phyloP scores from a whole-genome alignment of 2,113 vertebrate genomes.

The Bucco capensis region DNA sequence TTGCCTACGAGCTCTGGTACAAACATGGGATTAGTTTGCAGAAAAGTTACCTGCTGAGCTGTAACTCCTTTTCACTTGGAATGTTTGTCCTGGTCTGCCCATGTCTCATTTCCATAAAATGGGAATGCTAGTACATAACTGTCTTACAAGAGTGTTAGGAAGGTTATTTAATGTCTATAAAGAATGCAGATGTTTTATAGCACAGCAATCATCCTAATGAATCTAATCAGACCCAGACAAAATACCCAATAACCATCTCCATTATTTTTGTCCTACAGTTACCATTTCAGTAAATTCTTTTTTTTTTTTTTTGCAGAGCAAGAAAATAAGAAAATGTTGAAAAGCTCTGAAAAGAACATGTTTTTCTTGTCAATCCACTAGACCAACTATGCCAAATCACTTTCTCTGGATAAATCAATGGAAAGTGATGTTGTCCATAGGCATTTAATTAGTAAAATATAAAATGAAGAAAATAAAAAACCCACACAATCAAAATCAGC shows the following conservation, averaged over 20 bases:
- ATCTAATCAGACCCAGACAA: conserved; percentile 7
- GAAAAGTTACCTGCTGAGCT: not conserved
- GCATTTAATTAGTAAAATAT: not conserved
- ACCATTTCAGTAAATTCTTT: not conserved
- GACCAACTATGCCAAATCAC: not conserved
- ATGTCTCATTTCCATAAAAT: not conserved
- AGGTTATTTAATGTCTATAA: not conserved
- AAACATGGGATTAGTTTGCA: not conserved
- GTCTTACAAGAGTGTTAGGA: not conserved
- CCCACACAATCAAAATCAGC: not conserved
- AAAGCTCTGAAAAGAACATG: not conserved
- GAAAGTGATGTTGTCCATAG: not conserved
- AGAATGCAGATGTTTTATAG: not conserved
- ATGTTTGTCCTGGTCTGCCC: not conserved
- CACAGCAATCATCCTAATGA: not conserved
- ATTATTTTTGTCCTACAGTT: conserved; percentile 1
- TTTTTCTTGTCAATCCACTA: not conserved
- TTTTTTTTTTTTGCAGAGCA: not conserved
- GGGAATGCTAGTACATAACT: not conserved
- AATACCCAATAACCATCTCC: not conserved
- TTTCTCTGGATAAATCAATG: not conserved
- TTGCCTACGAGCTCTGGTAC: not conserved
- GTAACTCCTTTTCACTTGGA: not conserved
- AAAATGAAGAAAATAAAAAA: not conserved
- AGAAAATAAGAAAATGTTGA: not conserved